Base-by-base conservation (phyloP, 2,888 invertebrate species). In the Anorthoa munda region DNA sequence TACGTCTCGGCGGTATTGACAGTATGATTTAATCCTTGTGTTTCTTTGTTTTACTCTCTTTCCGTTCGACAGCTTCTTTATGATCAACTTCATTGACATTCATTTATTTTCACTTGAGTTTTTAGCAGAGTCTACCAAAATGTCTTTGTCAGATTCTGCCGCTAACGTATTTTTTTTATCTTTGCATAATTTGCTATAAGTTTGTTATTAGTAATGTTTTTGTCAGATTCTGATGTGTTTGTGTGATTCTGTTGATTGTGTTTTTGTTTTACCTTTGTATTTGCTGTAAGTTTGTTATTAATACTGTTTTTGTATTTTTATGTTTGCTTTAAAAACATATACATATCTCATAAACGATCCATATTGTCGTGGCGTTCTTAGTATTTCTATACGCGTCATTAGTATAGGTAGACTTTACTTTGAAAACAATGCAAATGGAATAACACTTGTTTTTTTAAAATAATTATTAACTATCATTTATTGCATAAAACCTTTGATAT, bases 251-350 rank as follows among this genome's bases (percentile, higher is more conserved):
- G n/a, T n/a, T n/a, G n/a, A n/a, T n/a, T n/a, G n/a, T 39, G 9
- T 39, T 9, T n/a, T n/a, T n/a, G n/a, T 13, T 56, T 55, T 7
- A 23, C 12, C 55, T 23, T 26, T 26, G 55, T 26, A 55, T 56
- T 56, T 56, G 9, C 56, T 26, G 11, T 56, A 4, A 58, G 12
- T 53, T 21, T 53, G 11, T 51, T 51, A 21, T 51, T 9, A n/a
- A n/a, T n/a, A n/a, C n/a, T n/a, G n/a, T n/a, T n/a, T 12, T 23
- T 5, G 13, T 53, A 55, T 11, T 31, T 51, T 21, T 55, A 53
- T 88, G 77, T 88, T 88, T 86, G 75, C 77, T 84, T 17, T 69
- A 45, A 46, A 65, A 86, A 86, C 90, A 90, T 75, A 88, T n/a
- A n/a, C n/a, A n/a, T 90, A 90, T 88, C 73, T 86, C 75, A 87